Conservation (phyloP, 2,797 vertebrate species). For the Protonibea diacanthus region DNA sequence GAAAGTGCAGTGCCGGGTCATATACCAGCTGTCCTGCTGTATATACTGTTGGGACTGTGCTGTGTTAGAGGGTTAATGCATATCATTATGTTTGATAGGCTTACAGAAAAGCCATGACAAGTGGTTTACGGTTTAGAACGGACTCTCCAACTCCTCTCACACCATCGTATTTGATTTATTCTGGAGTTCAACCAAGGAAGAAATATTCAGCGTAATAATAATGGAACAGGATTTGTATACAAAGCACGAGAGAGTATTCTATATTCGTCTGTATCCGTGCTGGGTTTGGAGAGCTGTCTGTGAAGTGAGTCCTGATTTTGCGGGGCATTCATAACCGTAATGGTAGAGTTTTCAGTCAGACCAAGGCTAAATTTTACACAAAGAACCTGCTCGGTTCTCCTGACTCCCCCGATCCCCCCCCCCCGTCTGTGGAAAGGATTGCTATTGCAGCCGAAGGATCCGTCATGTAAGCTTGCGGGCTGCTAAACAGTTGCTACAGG, state of each 20-base stretch:
- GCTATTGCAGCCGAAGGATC: constrained; percentile 46
- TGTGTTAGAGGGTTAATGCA: constrained; percentile 53
- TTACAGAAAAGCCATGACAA: constrained; percentile 57
- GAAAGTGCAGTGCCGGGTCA: constrained; percentile 32
- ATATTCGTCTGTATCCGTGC: neutral
- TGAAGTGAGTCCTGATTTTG: constrained; percentile 34
- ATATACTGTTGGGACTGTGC: constrained; percentile 23
- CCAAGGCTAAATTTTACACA: constrained; percentile 38
- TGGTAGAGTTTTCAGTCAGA: constrained; percentile 35
- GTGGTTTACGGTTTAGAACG: constrained; percentile 52
- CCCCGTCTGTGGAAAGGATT: constrained; percentile 36
- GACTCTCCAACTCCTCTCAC: constrained; percentile 11
- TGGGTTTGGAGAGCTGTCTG: constrained; percentile 2
- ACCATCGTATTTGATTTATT: constrained; percentile 39
- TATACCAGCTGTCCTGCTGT: constrained; percentile 14
- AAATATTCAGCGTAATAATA: constrained; percentile 18
- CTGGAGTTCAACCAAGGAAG: constrained; percentile 16
- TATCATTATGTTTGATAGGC: constrained; percentile 61
- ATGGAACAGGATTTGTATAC: constrained; percentile 12
- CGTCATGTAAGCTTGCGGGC: constrained; percentile 35
- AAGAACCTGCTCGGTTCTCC: constrained; percentile 7
- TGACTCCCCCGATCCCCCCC: neutral
- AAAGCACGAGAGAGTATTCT: constrained; percentile 19
- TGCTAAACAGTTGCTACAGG: constrained; percentile 40
- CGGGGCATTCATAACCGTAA: constrained; percentile 52